Evolutionary conservation across 1,140 invertebrate genomes (phyloP).

Genomic region (Pygmarrhopalites habei): DNA sequence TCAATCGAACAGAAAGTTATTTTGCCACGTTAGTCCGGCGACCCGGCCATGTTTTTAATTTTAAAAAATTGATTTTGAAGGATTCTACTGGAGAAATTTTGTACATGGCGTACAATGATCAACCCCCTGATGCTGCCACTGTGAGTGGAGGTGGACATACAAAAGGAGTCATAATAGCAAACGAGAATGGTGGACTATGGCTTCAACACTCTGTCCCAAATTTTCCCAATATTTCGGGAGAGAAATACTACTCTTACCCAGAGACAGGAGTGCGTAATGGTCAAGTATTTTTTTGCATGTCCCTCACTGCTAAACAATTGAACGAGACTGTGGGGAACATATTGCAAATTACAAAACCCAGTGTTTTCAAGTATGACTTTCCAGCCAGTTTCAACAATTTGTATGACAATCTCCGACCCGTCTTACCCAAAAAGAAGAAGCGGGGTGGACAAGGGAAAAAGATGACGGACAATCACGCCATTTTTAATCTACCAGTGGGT

Average conservation of each 20-base stretch:
- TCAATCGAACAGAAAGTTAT: slow-evolving; percentile 28
- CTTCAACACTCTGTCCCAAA: slow-evolving; percentile 83
- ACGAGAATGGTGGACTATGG: slow-evolving; percentile 70
- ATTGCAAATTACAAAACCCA: slow-evolving; percentile 24
- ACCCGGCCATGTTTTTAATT: slow-evolving; percentile 7
- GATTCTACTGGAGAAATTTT: slow-evolving; percentile 32
- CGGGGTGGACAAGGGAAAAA: neutral
- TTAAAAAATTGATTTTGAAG: slow-evolving; percentile 33
- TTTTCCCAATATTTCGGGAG: slow-evolving; percentile 58
- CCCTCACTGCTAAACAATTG: slow-evolving; percentile 55
- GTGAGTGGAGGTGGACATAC: slow-evolving; percentile 62
- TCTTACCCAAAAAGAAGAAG: neutral
- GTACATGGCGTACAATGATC: slow-evolving; percentile 74
- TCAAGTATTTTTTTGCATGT: slow-evolving; percentile 80
- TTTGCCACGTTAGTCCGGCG: too few species aligned
- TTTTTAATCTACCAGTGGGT: neutral
- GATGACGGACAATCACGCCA: neutral
- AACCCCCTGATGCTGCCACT: slow-evolving; percentile 56
- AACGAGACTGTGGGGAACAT: slow-evolving; percentile 48
- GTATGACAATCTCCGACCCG: slow-evolving; percentile 17
- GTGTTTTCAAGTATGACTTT: slow-evolving; percentile 24
- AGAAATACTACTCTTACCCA: slow-evolving; percentile 61
- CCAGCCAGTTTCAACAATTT: slow-evolving; percentile 11
- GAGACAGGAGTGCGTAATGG: slow-evolving; percentile 63
- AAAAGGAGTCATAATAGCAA: slow-evolving; percentile 73